A percentile compares a stretch with the other conserved stretches of the same genome.
Conservation (phyloP, 1,140 invertebrate genomes). For the Drosophila repleta region DNA sequence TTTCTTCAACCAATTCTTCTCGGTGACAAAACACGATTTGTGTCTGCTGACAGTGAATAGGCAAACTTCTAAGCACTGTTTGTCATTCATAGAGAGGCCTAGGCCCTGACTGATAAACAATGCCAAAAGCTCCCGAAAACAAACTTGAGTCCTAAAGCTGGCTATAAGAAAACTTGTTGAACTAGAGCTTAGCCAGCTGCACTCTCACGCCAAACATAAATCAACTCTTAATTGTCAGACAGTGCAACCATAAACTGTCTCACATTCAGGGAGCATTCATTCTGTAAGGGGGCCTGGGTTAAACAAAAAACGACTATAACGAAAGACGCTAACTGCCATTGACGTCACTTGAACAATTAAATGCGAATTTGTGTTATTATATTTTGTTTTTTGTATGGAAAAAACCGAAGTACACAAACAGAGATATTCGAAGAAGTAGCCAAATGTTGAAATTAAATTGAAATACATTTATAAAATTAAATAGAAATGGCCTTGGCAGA, state of each 20-base stretch:
- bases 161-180: conserved; percentile 64
- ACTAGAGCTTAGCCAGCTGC: conserved; percentile 43
- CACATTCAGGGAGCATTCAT: conserved; percentile 13
- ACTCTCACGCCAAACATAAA: conserved; percentile 73
- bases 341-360: conserved; percentile 78
- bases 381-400: conserved; percentile 42
- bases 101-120: conserved; percentile 32
- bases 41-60: too few species aligned
- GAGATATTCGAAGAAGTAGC: conserved; percentile 20
- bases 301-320: conserved; percentile 28
- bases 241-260: conserved; percentile 57
- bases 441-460: conserved; percentile 61
- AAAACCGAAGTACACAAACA: conserved; percentile 57
- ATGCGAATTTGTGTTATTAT: conserved; percentile 28
- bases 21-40: not conserved
- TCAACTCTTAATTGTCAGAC: conserved; percentile 46
- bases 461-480: conserved; percentile 72
- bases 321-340: conserved; percentile 41
- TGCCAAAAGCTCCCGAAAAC: conserved; percentile 36
- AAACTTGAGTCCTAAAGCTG: conserved; percentile 9
- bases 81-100: not conserved
- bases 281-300: conserved; percentile 57
- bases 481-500: conserved; percentile 68
- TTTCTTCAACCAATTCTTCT: not conserved
- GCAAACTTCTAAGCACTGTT: conserved; percentile 4